Base-by-base conservation (phyloP, 2,888 invertebrate species). In the Xestia ashworthii region DNA sequence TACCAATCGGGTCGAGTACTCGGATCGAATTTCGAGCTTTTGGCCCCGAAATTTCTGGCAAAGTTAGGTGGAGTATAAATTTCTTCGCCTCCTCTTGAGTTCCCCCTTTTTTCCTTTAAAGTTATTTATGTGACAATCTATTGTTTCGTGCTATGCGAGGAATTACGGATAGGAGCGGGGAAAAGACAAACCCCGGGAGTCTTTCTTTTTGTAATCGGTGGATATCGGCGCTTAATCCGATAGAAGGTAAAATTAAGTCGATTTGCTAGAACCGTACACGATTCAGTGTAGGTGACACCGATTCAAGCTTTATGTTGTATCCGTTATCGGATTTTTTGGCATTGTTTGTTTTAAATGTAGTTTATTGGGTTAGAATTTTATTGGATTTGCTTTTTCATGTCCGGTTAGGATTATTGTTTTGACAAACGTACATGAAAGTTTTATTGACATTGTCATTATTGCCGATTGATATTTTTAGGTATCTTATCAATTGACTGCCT, bases 111-210 rank as follows among this genome's bases (percentile, higher is more conserved):
- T 93, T 91, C 91, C 88, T 88, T 79, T 88, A 90, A 90, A 86
- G 94, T 95, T 94, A 95, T 95, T 95, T 95, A 95, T 95, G 93
- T 91, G 94, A 93, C 94, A 93, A 93, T 94, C 93, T 92, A 92
- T 93, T 92, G 93, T 92, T 89, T 90, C 89, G 91, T 88, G 92
- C 92, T 92, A 93, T 93, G 91, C 90, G 87, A 92, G 90, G 93
- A 93, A 93, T 94, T 93, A 92, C 91, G 89, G 86, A 78, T 78
- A 68, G 66, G 77, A 82, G 73, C 67, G 81, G 72, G 76, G 72
- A 81, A 86, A 71, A 89, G 86, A 87, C 87, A 86, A 84, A 82
- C 83, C 74, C 76, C 55, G 60, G 84, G 85, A 69, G 86, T 81
- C 80, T 84, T 81, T 72, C 75, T 81, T 85, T 86, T 91, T 90